phyloP scores from a whole-genome alignment of 2,888 invertebrate species.

The Oscheius sp. region DNA sequence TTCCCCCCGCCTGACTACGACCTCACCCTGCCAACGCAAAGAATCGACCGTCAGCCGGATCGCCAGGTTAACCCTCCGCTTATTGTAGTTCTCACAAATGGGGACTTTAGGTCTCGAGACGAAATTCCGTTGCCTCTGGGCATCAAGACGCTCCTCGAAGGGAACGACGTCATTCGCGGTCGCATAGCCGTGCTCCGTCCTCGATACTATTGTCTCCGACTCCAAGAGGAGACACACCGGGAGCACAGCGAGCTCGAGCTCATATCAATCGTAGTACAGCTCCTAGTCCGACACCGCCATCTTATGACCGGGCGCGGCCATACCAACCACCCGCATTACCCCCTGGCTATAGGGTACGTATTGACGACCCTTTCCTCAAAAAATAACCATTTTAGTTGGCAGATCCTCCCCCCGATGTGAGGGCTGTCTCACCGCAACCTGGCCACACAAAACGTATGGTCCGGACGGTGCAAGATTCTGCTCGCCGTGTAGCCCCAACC shows the following conservation, averaged over 20 bases:
- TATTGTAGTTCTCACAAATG: not conserved
- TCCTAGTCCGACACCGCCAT: slow-evolving; percentile 68
- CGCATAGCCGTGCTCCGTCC: not conserved
- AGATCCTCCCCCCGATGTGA: slow-evolving; percentile 50
- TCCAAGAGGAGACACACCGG: slow-evolving; percentile 49
- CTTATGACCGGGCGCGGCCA: slow-evolving; percentile 65
- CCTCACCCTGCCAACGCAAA: slow-evolving; percentile 41
- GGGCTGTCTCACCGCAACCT: slow-evolving; percentile 59
- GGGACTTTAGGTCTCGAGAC: slow-evolving; percentile 55
- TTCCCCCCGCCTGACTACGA: slow-evolving; percentile 59
- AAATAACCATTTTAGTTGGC: slow-evolving; percentile 46
- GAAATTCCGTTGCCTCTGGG: slow-evolving; percentile 57
- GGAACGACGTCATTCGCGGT: not conserved
- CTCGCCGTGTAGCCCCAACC: slow-evolving; percentile 19
- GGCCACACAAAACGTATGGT: slow-evolving; percentile 65
- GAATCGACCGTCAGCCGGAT: slow-evolving; percentile 29
- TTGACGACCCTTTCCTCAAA: not conserved
- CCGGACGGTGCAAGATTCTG: slow-evolving; percentile 57
- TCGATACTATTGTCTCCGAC: slow-evolving; percentile 30
- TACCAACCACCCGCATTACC: slow-evolving; percentile 71
- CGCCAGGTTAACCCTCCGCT: slow-evolving; percentile 34
- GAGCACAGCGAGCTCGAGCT: slow-evolving; percentile 50
- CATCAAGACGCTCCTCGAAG: slow-evolving; percentile 4
- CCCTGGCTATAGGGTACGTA: slow-evolving; percentile 65
- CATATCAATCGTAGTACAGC: slow-evolving; percentile 57